Conservation (phyloP, 2,113 vertebrate species). For the Apteryx mantelli region DNA sequence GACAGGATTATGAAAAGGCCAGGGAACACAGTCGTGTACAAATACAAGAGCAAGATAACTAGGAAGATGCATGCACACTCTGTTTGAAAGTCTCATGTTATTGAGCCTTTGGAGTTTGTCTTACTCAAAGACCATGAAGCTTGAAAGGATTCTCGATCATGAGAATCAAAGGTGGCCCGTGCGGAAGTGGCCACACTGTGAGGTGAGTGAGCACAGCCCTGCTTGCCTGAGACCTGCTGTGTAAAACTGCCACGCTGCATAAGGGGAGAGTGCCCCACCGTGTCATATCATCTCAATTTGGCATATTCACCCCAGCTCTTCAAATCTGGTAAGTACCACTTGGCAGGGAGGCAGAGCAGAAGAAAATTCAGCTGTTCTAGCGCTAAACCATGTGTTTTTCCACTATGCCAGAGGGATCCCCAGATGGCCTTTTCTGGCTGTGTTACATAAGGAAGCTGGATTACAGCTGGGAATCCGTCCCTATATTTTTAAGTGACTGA, state of each 20-base stretch:
- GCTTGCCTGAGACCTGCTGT: neutral
- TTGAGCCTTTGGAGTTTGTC: neutral
- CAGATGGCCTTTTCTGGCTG: neutral
- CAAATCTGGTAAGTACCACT: neutral
- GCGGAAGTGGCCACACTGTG: neutral
- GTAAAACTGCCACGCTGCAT: neutral
- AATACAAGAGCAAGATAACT: neutral
- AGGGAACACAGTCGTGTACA: too few relatives aligned
- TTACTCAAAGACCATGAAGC: neutral
- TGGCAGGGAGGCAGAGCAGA: neutral
- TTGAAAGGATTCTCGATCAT: neutral
- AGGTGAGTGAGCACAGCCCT: neutral
- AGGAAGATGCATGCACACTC: neutral
- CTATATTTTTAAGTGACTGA: neutral
- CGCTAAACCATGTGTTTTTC: neutral
- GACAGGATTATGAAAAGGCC: too few relatives aligned
- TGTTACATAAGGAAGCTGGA: neutral
- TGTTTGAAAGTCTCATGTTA: neutral
- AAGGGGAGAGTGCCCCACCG: neutral
- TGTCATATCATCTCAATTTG: neutral
- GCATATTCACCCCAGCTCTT: neutral
- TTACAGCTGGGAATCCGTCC: neutral
- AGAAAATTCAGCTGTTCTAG: neutral
- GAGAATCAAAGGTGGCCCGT: neutral
- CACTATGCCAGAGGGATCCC: neutral